Evolutionary conservation across 1,140 invertebrate genomes (phyloP).

Genomic region (Drosophila mayri): DNA sequence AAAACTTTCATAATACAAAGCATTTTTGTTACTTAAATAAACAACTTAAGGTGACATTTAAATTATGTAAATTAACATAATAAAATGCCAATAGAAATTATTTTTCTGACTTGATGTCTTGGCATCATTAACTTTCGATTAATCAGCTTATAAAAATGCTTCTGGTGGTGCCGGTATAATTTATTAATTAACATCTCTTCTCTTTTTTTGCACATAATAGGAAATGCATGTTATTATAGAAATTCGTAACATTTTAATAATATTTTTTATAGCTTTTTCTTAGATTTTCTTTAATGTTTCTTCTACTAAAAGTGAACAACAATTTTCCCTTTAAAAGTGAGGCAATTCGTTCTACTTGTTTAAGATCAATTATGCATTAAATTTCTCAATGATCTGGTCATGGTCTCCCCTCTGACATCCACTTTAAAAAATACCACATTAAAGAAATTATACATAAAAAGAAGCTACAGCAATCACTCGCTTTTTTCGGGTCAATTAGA

Average conservation of each 20-base stretch:
- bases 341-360: constrained; percentile 10
- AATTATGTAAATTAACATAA: constrained; percentile 10
- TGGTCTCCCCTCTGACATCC: constrained; percentile 3
- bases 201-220: constrained; percentile 2
- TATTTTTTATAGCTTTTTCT: not conserved
- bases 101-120: not conserved
- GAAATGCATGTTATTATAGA: not conserved
- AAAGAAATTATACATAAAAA: not conserved
- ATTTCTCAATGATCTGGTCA: constrained; percentile 30
- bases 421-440: constrained; percentile 3
- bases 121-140: constrained; percentile 42
- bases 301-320: not conserved
- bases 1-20: not conserved
- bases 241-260: not conserved
- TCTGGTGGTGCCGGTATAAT: constrained; percentile 14
- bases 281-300: not conserved
- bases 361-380: constrained; percentile 13
- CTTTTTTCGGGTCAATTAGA: constrained; percentile 6
- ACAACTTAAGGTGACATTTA: not conserved
- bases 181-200: constrained; percentile 7
- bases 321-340: not conserved
- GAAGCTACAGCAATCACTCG: not conserved
- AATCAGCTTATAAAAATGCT: constrained; percentile 16
- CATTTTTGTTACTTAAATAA: not conserved
- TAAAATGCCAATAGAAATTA: constrained; percentile 5